Base-by-base conservation (phyloP, 2,888 invertebrate species). In the Parapristionchus giblindavisi region DNA sequence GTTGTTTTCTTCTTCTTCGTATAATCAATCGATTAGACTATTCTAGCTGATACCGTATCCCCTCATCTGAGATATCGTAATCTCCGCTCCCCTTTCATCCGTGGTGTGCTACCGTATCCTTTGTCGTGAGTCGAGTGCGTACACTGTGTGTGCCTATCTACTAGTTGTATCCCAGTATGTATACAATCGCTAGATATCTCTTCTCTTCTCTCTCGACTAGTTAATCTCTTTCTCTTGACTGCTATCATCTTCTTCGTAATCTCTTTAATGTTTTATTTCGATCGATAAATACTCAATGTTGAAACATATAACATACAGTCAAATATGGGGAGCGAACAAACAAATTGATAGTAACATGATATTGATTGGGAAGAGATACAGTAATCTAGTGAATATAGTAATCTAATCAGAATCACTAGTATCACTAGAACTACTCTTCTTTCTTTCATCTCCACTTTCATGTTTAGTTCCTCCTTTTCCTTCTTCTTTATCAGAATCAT, bases 391-490 rank as follows among this genome's bases (percentile, higher is more conserved):
- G n/a, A n/a, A n/a, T n/a, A n/a, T n/a, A n/a, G n/a, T n/a, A n/a
- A n/a, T 51, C 34, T 66, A 66, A 51, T 66, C 66, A 24, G 66
- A 66, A 51, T 66, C 66, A 34, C 51, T 51, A 14, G 34, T 29
- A 48, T 17, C 56, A 51, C 51, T 66, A 8, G 66, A 66, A 51
- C 66, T 66, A 51, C 29, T 54, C 21, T 27, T 54, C 56, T 27
- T 6, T 54, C n/a, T 32, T 32, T 21, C 3, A 4, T 14, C 40
- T 27, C 11, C 2, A n/a, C 63, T 29, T 27, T 21, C 34, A 63
- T 14, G 38, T 14, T 40, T n/a, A n/a, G n/a, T n/a, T n/a, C n/a
- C n/a, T n/a, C n/a, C n/a, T n/a, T n/a, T n/a, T 48, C 17, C 48
- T 48, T 48, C 48, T 48, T 48, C 66, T 34, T 58, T 58, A 27